Evolutionary conservation across 2,797 vertebrate genomes (phyloP).

Genomic region (Coccyzus lansbergi): DNA sequence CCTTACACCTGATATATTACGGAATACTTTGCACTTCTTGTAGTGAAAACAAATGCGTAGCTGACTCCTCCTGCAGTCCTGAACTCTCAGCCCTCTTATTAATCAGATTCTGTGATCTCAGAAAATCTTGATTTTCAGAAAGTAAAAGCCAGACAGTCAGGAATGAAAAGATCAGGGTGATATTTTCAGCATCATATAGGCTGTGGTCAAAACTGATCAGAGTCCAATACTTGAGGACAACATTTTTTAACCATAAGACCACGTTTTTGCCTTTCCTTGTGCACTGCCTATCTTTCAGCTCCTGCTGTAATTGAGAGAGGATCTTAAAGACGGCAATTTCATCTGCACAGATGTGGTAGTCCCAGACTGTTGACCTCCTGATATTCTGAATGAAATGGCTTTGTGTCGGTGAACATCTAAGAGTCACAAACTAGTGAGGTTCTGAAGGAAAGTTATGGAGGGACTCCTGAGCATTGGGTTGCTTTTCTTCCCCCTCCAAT

Average conservation of each 20-base stretch:
- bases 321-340: not conserved
- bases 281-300: not conserved
- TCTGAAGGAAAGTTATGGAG: not conserved
- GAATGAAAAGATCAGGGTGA: not conserved
- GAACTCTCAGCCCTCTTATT: not conserved
- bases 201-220: not conserved
- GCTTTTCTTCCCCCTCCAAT: not conserved
- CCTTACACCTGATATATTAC: not conserved
- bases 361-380: not conserved
- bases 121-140: not conserved
- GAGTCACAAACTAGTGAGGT: not conserved
- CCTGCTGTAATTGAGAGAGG: not conserved
- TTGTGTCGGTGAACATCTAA: not conserved
- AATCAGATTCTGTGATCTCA: not conserved
- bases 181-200: not conserved
- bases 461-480: not conserved
- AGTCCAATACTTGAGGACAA: not conserved
- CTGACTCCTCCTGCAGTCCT: not conserved
- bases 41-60: not conserved
- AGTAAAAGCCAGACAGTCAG: not conserved
- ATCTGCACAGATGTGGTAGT: not conserved
- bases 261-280: not conserved
- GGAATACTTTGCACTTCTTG: not conserved
- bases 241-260: not conserved
- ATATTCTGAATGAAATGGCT: not conserved